Conservation (phyloP, 2,888 invertebrate species). For the Chloroclystis v-ata region DNA sequence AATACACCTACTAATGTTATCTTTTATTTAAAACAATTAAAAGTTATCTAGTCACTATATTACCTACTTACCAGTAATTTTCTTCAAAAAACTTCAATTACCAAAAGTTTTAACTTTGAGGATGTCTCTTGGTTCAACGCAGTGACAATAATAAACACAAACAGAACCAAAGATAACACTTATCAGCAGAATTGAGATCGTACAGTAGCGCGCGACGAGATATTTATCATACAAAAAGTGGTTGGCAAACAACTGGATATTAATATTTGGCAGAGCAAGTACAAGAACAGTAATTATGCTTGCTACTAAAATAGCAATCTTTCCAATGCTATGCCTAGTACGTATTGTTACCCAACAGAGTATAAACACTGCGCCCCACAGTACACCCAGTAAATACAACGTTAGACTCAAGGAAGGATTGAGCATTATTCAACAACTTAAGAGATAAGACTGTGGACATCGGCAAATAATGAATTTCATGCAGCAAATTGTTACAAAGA, state of each 20-base stretch:
- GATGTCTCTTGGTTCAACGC: conserved; percentile 55
- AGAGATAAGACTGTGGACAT: conserved; percentile 30
- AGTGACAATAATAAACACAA: conserved; percentile 52
- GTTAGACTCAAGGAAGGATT: conserved; percentile 79
- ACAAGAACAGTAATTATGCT: conserved; percentile 78
- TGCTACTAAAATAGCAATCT: conserved; percentile 76
- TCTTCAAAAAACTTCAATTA: conserved; percentile 19
- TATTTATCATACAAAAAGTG: conserved; percentile 73
- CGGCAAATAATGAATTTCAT: conserved; percentile 31
- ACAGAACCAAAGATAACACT: conserved; percentile 46
- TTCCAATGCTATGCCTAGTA: conserved; percentile 81
- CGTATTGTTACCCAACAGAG: conserved; percentile 81
- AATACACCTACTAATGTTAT: no score
- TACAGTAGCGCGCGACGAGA: conserved; percentile 50
- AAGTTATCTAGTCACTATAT: not conserved
- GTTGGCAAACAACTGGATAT: conserved; percentile 44
- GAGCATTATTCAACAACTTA: conserved; percentile 44
- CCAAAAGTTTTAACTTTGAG: conserved; percentile 55
- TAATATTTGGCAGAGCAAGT: conserved; percentile 78
- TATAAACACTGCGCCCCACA: conserved; percentile 81
- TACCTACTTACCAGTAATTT: conserved; percentile 18
- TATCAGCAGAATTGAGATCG: conserved; percentile 47
- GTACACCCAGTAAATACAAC: conserved; percentile 80
- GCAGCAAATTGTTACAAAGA: conserved; percentile 42
- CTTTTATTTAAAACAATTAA: no score